These are phyloP conservation scores for Gnathonemus echidnorhynchus DNA, from an alignment of 2,113 vertebrate genomes.

Conservation along the genomic window DNA sequence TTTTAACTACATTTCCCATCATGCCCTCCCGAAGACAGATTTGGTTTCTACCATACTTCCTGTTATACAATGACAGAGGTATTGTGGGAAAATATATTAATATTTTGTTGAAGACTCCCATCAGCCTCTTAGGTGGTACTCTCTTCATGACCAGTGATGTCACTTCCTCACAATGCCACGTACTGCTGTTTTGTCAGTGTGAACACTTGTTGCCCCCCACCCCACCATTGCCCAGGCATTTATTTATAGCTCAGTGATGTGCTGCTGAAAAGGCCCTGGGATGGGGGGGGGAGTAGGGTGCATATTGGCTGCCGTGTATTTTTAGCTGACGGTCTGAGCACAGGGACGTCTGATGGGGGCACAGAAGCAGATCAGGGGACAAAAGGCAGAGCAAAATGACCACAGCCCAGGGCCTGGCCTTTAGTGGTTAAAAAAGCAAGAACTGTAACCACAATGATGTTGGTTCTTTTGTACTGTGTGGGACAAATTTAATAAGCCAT, in stretches of 20 bases:
- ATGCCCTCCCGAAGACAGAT: not conserved
- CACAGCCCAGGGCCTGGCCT: not conserved
- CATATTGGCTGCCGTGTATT: conserved; percentile 13
- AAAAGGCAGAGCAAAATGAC: not conserved
- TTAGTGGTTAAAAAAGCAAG: not conserved
- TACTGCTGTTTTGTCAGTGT: conserved; percentile 14
- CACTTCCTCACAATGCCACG: conserved; percentile 7
- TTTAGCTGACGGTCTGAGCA: not conserved
- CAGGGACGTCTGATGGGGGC: not conserved
- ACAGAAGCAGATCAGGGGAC: not conserved
- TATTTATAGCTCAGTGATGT: conserved; percentile 18
- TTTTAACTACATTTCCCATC: not conserved
- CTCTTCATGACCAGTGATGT: not conserved
- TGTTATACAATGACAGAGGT: not conserved
- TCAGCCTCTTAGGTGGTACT: not conserved
- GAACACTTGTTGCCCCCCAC: conserved; percentile 3
- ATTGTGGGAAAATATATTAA: not conserved
- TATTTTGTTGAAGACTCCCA: not conserved
- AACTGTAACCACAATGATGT: not conserved
- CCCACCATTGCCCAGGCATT: not conserved
- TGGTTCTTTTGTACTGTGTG: not conserved
- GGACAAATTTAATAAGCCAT: not conserved
- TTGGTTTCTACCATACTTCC: not conserved
- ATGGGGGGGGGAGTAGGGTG: not conserved
- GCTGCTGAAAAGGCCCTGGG: not conserved